Conservation (phyloP, 1,140 invertebrate genomes). For the Gerris buenoi region DNA sequence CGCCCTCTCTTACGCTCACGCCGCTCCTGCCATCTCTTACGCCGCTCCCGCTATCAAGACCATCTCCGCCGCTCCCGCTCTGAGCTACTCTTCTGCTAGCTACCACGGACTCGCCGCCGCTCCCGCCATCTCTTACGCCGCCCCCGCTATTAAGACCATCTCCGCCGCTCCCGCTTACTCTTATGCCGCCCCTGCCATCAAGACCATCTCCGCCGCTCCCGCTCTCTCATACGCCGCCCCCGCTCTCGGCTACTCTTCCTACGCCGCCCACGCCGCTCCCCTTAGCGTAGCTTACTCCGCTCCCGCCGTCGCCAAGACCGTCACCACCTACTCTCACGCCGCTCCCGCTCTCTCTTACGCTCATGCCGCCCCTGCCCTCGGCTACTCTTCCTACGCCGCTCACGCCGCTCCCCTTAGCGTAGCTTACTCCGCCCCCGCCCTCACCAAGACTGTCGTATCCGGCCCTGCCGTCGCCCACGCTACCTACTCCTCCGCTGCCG, state of each 20-base stretch:
- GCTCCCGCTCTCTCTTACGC: conserved; percentile 8
- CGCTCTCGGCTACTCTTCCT: conserved; percentile 6
- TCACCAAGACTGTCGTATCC: conserved; percentile 10
- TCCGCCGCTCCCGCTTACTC: conserved; percentile 17
- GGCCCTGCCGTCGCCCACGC: not conserved
- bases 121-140: conserved; percentile 15
- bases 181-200: conserved; percentile 13
- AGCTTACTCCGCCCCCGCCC: conserved; percentile 14
- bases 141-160: conserved; percentile 14
- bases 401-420: conserved; percentile 5
- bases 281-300: conserved; percentile 16
- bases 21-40: conserved; percentile 13
- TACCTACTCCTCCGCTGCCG: not conserved
- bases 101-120: too few relatives aligned
- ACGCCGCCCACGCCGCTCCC: conserved; percentile 22
- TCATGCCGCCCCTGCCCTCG: not conserved
- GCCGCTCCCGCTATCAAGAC: conserved; percentile 7
- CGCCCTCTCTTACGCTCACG: conserved; percentile 12
- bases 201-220: conserved; percentile 14
- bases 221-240: conserved; percentile 15
- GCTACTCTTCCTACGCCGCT: conserved; percentile 11
- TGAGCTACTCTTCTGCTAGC: conserved; percentile 7
- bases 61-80: conserved; percentile 5
- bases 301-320: conserved; percentile 7
- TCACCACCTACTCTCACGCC: conserved; percentile 11